A percentile compares a stretch with the other conserved stretches of the same genome.
Evolutionary conservation across 1,140 invertebrate genomes (phyloP).

Genomic region (Trichomalopsis sarcophagae): DNA sequence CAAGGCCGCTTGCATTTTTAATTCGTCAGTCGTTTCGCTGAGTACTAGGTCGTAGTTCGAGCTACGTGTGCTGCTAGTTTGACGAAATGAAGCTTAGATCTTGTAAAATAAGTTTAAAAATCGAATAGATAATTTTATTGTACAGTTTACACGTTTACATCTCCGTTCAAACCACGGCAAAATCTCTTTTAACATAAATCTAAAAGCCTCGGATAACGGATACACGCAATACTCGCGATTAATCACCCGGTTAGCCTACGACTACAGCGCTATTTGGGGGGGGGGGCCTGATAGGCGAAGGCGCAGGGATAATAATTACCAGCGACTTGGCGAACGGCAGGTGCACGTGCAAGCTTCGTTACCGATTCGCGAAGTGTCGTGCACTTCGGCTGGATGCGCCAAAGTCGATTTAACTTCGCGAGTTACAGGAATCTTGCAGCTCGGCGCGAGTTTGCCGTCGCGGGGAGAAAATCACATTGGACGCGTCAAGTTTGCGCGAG

Average conservation of each 20-base stretch:
- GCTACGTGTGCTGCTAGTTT: no score
- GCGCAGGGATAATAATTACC: conserved; percentile 8
- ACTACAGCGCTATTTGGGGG: neutral
- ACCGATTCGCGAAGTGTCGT: conserved; percentile 33
- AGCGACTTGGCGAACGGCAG: neutral
- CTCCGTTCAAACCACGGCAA: no score
- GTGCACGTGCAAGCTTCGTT: conserved; percentile 10
- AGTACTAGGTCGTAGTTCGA: neutral
- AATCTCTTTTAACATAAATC: no score
- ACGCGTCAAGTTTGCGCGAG: neutral
- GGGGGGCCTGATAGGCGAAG: neutral
- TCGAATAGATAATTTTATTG: no score
- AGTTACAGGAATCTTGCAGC: conserved; percentile 16
- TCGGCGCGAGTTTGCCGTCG: neutral
- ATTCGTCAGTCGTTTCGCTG: neutral
- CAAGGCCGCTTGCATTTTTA: neutral
- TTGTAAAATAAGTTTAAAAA: no score
- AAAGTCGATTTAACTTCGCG: conserved; percentile 43
- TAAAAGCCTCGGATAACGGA: neutral
- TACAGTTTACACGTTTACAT: no score
- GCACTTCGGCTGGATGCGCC: neutral
- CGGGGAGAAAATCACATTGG: neutral
- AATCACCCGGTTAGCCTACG: neutral
- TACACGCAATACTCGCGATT: neutral
- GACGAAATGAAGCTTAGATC: no score